phyloP scores from a whole-genome alignment of 2,888 invertebrate species.

The Tribolium freemani region DNA sequence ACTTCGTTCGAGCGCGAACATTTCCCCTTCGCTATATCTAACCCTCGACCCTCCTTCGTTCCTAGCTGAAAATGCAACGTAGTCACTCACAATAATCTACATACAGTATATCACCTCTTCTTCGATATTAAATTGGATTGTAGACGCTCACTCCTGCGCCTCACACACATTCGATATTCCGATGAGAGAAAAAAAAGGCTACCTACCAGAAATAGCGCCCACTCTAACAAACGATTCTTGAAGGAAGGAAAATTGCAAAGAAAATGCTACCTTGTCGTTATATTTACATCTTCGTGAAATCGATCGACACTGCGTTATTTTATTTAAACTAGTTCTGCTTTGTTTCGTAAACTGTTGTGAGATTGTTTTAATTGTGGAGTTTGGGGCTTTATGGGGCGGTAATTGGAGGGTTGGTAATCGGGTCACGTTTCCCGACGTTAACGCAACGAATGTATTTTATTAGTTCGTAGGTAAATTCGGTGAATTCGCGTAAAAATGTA shows the following conservation, averaged over 20 bases:
- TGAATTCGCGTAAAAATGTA: conserved; percentile 55
- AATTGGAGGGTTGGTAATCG: background rate
- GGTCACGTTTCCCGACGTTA: conserved; percentile 2
- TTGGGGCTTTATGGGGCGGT: background rate
- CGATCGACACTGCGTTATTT: too few species aligned
- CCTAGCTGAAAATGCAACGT: conserved; percentile 37
- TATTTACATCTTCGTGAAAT: background rate
- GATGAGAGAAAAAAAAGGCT: background rate
- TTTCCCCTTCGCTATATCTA: conserved; percentile 54
- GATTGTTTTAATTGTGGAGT: too few species aligned
- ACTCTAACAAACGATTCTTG: background rate
- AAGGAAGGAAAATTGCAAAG: background rate
- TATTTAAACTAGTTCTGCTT: background rate
- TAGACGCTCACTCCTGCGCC: conserved; percentile 18
- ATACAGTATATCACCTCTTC: conserved; percentile 46
- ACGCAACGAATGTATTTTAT: conserved; percentile 58
- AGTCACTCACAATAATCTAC: conserved; percentile 45
- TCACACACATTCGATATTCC: conserved; percentile 12
- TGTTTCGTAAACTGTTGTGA: too few species aligned
- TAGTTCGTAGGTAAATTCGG: conserved; percentile 62
- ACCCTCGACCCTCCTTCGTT: conserved; percentile 38
- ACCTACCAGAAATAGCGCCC: conserved; percentile 2
- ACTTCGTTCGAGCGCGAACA: conserved; percentile 22
- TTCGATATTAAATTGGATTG: conserved; percentile 48
- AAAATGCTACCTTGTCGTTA: background rate